These are phyloP conservation scores for Dichetophora obliterata DNA, from an alignment of 2,888 invertebrate species.

Conservation along the genomic window DNA sequence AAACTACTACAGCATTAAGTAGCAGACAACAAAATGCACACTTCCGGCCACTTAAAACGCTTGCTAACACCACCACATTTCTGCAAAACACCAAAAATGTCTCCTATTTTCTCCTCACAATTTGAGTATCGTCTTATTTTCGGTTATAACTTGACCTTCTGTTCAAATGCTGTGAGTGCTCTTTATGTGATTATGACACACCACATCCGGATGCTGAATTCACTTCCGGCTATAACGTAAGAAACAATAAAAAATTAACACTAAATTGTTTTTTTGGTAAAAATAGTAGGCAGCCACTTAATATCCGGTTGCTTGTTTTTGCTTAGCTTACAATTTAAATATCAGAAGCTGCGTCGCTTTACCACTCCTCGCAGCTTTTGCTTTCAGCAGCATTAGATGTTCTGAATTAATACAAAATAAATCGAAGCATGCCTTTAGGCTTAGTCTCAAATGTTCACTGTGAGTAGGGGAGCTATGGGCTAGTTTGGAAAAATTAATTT, in stretches of 20 bases:
- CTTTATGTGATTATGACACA: too few relatives aligned
- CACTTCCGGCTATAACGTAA: background rate
- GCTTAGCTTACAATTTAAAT: background rate
- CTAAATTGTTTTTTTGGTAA: background rate
- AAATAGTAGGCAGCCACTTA: background rate
- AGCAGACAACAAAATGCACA: background rate
- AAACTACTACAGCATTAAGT: background rate
- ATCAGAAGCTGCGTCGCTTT: background rate
- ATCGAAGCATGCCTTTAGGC: slow-evolving; percentile 10
- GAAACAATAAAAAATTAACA: slow-evolving; percentile 10
- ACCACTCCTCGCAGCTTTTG: background rate
- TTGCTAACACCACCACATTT: background rate
- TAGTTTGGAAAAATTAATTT: too few relatives aligned
- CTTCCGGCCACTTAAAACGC: too few relatives aligned
- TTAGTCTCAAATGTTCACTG: background rate
- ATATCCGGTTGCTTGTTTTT: background rate
- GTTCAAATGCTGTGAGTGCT: too few relatives aligned
- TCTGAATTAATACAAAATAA: background rate
- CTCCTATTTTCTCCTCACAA: background rate
- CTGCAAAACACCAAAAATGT: background rate
- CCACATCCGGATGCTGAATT: background rate
- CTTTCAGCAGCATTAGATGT: background rate
- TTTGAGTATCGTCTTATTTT: background rate
- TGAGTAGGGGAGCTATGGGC: too few relatives aligned
- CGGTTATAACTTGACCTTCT: too few relatives aligned